These are phyloP conservation scores for Brienomyrus brachyistius DNA, from an alignment of 2,113 vertebrate species.

Conservation along the genomic window DNA sequence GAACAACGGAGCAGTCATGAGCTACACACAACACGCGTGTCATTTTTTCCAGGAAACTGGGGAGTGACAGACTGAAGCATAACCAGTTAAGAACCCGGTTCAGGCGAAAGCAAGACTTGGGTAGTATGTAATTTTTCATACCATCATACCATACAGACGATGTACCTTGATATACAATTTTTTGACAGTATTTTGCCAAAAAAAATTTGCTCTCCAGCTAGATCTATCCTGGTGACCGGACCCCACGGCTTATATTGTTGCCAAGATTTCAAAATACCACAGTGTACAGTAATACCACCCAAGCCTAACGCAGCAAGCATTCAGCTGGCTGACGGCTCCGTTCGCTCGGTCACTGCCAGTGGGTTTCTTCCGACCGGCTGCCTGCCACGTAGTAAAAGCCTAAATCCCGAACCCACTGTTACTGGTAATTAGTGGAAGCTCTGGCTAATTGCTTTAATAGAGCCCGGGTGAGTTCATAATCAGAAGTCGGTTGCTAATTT, in stretches of 20 bases:
- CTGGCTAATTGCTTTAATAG: conserved; percentile 24
- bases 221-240: not conserved
- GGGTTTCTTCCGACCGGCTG: not conserved
- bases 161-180: not conserved
- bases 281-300: not conserved
- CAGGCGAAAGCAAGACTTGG: not conserved
- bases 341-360: not conserved
- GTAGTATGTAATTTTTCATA: not conserved
- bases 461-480: conserved; percentile 17
- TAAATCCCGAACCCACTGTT: conserved; percentile 7
- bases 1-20: not conserved
- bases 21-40: not conserved
- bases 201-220: not conserved
- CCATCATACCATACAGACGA: not conserved
- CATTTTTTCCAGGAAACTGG: not conserved
- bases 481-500: conserved; percentile 8
- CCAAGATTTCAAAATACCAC: not conserved
- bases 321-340: not conserved
- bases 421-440: conserved; percentile 21
- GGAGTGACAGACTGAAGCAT: not conserved
- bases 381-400: conserved; percentile 19
- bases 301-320: not conserved
- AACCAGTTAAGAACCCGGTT: too few relatives aligned
- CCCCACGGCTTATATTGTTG: not conserved
- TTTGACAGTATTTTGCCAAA: not conserved